Base-by-base conservation (phyloP, 2,113 vertebrate genomes). In the Actenoides lindsayi region DNA sequence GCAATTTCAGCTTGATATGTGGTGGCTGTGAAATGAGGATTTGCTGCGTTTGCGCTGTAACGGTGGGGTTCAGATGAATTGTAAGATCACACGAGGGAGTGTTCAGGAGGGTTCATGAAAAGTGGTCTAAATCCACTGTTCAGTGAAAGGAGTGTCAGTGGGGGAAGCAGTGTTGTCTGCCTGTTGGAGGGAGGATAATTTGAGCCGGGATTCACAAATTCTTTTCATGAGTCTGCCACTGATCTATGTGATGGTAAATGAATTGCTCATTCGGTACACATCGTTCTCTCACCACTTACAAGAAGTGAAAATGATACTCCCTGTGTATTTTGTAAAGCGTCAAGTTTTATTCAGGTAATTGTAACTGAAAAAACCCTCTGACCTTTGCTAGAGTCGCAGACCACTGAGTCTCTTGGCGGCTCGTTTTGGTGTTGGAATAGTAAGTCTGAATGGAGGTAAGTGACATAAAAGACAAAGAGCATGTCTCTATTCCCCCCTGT, bases 211-310 rank as follows among this genome's bases (percentile, higher is more conserved):
- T 74, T 90, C 79, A 11, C 39, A 19, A 16, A 51, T 64, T 87
- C 85, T 75, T 86, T 87, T 84, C 73, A 33, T n/a, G 60, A 81
- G 51, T n/a, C 85, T 90, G 83, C 51, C 75, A 37, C 73, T 51
- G 82, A 64, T 79, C 63, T 62, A 35, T 0, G 0, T 59, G 64
- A 63, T 1, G 2, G 81, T 53, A 82, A 92, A 75, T 48, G 24
- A 90, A 53, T 20, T 4, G 8, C 37, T 89, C 1, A 0, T 48
- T 75, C 2, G 1, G 42, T 44, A 19, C 42, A 10, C 0, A 0
- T 41, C 8, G 2, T 23, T 93, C 46, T 84, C 75, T 56, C 16
- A 39, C 50, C 27, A 3, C 77, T 64, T 78, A 48, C 2, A 75
- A 41, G 78, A 92, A 68, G 53, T 27, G 65, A 48, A 69, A 57